Evolutionary conservation across 2,797 vertebrate genomes (phyloP).

Genomic region (Sebastes hubbsi): DNA sequence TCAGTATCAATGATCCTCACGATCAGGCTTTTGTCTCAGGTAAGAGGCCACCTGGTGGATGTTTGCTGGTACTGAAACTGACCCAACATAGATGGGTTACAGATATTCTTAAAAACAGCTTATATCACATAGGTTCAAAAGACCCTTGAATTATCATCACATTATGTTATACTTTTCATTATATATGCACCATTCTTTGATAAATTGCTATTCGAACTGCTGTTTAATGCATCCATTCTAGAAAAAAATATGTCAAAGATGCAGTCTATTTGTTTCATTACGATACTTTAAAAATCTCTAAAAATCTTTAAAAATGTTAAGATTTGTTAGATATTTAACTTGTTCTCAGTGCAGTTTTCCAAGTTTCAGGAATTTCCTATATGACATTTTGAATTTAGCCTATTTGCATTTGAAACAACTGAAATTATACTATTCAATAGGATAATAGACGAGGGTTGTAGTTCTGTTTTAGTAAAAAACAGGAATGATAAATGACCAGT

Average conservation of each 20-base stretch:
- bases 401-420: not conserved
- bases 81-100: not conserved
- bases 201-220: not conserved
- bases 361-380: not conserved
- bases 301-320: not conserved
- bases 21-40: slow-evolving; percentile 90
- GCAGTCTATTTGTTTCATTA: not conserved
- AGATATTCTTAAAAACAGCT: not conserved
- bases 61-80: not conserved
- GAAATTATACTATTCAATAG: not conserved
- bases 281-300: not conserved
- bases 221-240: not conserved
- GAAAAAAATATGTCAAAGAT: not conserved
- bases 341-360: not conserved
- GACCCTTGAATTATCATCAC: not conserved
- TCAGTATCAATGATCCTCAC: slow-evolving; percentile 86
- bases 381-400: not conserved
- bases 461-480: not conserved
- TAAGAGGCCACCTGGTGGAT: slow-evolving; percentile 62
- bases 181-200: too few relatives aligned
- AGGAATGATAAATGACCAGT: too few relatives aligned
- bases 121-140: not conserved
- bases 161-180: not conserved
- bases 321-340: not conserved
- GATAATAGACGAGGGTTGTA: not conserved